These are phyloP conservation scores for Trisateles emortualis DNA, from an alignment of 2,888 invertebrate species.

Conservation along the genomic window DNA sequence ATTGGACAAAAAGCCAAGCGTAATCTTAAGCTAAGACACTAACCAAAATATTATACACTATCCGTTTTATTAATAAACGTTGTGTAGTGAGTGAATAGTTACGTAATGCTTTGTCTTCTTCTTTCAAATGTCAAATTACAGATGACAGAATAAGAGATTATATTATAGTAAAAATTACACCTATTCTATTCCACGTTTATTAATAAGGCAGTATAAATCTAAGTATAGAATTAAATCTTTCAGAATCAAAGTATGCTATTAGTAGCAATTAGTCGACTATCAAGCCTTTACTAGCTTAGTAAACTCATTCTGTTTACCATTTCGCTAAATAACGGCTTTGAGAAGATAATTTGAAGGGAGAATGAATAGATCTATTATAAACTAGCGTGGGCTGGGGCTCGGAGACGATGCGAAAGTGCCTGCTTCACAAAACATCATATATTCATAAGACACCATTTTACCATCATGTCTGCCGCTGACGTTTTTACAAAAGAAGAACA, in stretches of 20 bases:
- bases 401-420: constrained; percentile 20
- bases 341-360: constrained; percentile 16
- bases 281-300: constrained; percentile 19
- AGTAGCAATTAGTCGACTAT: constrained; percentile 20
- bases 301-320: constrained; percentile 28
- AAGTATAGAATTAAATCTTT: too few relatives aligned
- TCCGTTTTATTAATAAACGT: too few relatives aligned
- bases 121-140: too few relatives aligned
- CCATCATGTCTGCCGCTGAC: constrained; percentile 36
- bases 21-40: too few relatives aligned
- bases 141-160: too few relatives aligned
- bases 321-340: constrained; percentile 20
- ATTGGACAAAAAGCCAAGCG: too few relatives aligned
- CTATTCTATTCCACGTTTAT: not conserved
- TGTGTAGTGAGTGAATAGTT: too few relatives aligned
- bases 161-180: too few relatives aligned
- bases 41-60: too few relatives aligned
- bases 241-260: too few relatives aligned
- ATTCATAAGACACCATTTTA: constrained; percentile 46
- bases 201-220: too few relatives aligned
- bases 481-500: constrained; percentile 35
- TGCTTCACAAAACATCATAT: constrained; percentile 20
- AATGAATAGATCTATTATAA: constrained; percentile 26
- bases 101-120: too few relatives aligned
- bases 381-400: constrained; percentile 12